Evolutionary conservation across 2,797 vertebrate genomes (phyloP), one percentile per base, ranked within the genome.

Genomic region (Fringilla coelebs): DNA sequence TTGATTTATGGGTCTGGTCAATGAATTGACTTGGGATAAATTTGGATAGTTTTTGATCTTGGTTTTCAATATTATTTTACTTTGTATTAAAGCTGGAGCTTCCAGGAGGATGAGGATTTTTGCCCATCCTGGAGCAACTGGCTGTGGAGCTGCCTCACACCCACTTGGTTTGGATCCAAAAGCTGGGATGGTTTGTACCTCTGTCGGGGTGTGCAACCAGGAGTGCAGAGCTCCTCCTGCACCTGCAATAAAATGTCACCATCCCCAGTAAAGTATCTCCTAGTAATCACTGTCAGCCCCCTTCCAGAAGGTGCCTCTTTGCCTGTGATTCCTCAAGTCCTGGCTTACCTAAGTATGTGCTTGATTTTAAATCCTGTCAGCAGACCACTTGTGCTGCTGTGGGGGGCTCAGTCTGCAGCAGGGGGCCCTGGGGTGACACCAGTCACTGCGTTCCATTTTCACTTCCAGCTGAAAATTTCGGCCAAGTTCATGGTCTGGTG

Each of bases 71-170:
- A 49, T 66, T 84, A 25, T 70, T 84, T 94, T 68, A n/a, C 51
- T 88, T 93, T 79, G 58, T 88, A 36, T 84, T 88, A 85, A 92
- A 79, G 90, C 86, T 87, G 89, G 85, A 93, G 77, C 77, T 91
- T 92, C 91, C 85, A 67, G 0, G 7, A 86, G 85, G 85, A 89
- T 93, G 83, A 86, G 93, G 78, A 54, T 43, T 91, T 89, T 91
- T 92, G 66, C 76, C 87, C 76, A 66, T 95, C 79, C 89, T 57
- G 76, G 58, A 90, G 85, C 48, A 60, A 45, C 48, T 92, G 85
- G 72, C 79, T 94, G 55, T 76, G 93, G 92, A 91, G 79, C 79
- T 77, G 73, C 87, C 74, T 89, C 75, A 61, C 11, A 7, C 76
- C 57, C 5, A 3, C 86, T 67, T 45, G 63, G 54, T 85, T 72